phyloP scores from a whole-genome alignment of 2,888 invertebrate genomes.

The Hydriomena furcata region DNA sequence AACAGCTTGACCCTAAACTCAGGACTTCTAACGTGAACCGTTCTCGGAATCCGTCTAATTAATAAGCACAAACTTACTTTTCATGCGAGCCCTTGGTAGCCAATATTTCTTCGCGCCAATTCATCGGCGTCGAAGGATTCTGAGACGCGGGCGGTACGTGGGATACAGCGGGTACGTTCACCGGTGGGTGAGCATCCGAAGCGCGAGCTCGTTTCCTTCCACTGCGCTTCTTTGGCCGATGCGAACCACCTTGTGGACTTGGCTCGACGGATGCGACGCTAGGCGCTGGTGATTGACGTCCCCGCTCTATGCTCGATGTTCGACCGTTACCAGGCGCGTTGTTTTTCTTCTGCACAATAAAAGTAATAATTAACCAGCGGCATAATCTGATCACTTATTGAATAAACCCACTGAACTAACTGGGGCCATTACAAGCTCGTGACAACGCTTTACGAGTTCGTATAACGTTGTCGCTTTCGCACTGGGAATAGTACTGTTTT shows the following conservation, averaged over 20 bases:
- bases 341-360: constrained; percentile 53
- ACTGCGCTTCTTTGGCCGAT: constrained; percentile 48
- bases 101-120: constrained; percentile 78
- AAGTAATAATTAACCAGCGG: no score
- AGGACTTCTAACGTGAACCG: no score
- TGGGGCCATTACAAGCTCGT: no score
- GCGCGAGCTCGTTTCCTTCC: constrained; percentile 44
- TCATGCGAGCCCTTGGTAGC: constrained; percentile 68
- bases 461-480: no score
- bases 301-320: constrained; percentile 61
- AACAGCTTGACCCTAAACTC: no score
- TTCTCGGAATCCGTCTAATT: no score
- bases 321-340: constrained; percentile 59
- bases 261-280: constrained; percentile 33
- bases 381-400: no score
- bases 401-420: no score
- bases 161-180: constrained; percentile 37
- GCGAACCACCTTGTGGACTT: constrained; percentile 41
- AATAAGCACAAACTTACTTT: no score
- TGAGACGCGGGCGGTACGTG: constrained; percentile 41
- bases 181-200: constrained; percentile 36
- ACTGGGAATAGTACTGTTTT: no score
- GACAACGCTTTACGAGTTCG: no score
- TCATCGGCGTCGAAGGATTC: constrained; percentile 54
- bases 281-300: constrained; percentile 58